These are phyloP conservation scores for Enteromius argenteus DNA, from an alignment of 2,797 vertebrate genomes.

Conservation along the genomic window DNA sequence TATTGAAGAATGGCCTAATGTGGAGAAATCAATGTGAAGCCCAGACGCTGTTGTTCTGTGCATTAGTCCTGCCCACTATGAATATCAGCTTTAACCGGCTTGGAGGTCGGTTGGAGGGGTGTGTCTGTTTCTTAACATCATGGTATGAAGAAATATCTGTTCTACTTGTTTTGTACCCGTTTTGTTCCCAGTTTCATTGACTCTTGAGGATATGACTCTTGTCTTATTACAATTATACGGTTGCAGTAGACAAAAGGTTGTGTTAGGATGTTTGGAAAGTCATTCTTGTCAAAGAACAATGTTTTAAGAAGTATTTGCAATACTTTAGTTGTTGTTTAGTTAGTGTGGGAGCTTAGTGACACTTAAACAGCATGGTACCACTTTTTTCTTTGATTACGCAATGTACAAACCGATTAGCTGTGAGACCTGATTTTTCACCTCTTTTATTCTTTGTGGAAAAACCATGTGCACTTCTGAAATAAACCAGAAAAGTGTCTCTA, in stretches of 20 bases:
- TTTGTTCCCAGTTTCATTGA: slow-evolving; percentile 2
- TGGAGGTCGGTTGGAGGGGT: not conserved
- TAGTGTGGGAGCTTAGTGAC: not conserved
- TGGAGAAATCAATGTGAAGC: slow-evolving; percentile 48
- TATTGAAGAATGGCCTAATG: slow-evolving; percentile 35
- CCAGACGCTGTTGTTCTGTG: slow-evolving; percentile 37
- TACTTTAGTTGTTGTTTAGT: not conserved
- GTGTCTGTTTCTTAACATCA: slow-evolving; percentile 9
- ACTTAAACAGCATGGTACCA: not conserved
- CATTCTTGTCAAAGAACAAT: not conserved
- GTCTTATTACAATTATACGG: not conserved
- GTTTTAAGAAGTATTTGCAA: not conserved
- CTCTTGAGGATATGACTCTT: too few species aligned
- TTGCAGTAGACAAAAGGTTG: not conserved
- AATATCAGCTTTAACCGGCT: not conserved
- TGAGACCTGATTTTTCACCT: slow-evolving; percentile 8
- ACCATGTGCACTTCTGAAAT: not conserved
- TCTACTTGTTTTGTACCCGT: slow-evolving; percentile 26
- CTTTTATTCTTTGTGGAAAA: not conserved
- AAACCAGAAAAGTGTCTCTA: slow-evolving; percentile 2
- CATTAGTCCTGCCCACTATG: slow-evolving; percentile 57
- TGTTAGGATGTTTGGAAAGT: not conserved
- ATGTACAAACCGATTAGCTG: not conserved
- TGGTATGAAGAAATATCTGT: slow-evolving; percentile 43
- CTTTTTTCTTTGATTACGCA: not conserved